These are phyloP conservation scores for Drosophila fuyamai DNA, from an alignment of 1,140 invertebrate genomes.

Conservation along the genomic window DNA sequence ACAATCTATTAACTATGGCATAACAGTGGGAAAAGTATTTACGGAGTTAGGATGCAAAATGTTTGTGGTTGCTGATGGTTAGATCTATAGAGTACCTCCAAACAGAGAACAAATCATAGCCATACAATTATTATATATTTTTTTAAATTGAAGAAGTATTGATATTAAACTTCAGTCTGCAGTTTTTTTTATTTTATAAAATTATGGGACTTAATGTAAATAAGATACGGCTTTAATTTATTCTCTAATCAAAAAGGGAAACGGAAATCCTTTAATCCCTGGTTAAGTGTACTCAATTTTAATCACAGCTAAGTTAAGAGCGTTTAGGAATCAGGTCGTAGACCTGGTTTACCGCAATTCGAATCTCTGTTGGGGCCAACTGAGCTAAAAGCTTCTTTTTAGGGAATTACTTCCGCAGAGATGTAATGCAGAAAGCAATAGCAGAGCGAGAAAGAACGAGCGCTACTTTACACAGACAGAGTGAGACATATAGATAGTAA, in stretches of 20 bases:
- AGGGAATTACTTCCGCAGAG: constrained; percentile 11
- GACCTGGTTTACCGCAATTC: constrained; percentile 2
- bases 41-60: constrained; percentile 33
- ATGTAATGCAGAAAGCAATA: constrained; percentile 29
- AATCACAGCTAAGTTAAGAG: constrained; percentile 26
- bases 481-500: constrained; percentile 34
- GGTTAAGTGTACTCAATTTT: constrained; percentile 16
- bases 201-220: no score
- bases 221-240: background rate
- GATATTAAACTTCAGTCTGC: no score
- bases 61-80: constrained; percentile 14
- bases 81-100: constrained; percentile 21
- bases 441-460: constrained; percentile 33
- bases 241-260: constrained; percentile 20
- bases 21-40: constrained; percentile 23
- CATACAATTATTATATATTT: no score
- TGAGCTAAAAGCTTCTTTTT: background rate
- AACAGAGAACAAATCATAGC: constrained; percentile 17
- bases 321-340: constrained; percentile 3
- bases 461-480: constrained; percentile 46
- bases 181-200: no score
- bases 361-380: constrained; percentile 6
- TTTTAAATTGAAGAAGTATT: no score
- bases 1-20: constrained; percentile 48
- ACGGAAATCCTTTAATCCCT: background rate